These are phyloP conservation scores for Spea multiplicata DNA, from an alignment of 2,113 vertebrate species.

Conservation along the genomic window DNA sequence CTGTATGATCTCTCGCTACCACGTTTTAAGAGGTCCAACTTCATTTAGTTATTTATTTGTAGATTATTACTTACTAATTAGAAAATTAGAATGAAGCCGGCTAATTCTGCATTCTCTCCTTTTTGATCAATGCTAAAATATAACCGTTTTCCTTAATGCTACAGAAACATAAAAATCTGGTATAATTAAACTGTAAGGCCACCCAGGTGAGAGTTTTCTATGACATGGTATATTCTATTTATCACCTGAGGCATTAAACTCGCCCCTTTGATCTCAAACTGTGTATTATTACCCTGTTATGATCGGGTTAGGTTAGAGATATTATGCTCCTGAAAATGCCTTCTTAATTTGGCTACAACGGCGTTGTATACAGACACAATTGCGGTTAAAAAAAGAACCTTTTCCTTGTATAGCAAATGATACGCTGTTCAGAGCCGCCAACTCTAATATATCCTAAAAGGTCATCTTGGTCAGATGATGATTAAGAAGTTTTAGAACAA, in stretches of 20 bases:
- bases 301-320: constrained; percentile 11
- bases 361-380: neutral
- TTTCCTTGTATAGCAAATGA: constrained; percentile 15
- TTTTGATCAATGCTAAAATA: neutral
- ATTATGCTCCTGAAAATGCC: constrained; percentile 1
- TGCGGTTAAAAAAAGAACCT: no score
- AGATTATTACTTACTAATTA: neutral
- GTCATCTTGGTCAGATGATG: neutral
- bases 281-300: constrained; percentile 33
- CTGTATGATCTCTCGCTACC: no score
- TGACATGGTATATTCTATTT: constrained; percentile 2
- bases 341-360: constrained; percentile 7
- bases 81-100: neutral
- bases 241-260: constrained; percentile 21
- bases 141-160: neutral
- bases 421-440: constrained; percentile 26
- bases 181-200: constrained; percentile 32
- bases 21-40: no score
- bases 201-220: neutral
- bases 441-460: constrained; percentile 24
- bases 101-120: neutral
- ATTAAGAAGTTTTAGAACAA: constrained; percentile 21
- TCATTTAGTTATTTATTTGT: no score
- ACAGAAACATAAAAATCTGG: constrained; percentile 2
- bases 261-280: constrained; percentile 23